phyloP scores from a whole-genome alignment of 2,888 invertebrate genomes.

The Abrostola tripartita region DNA sequence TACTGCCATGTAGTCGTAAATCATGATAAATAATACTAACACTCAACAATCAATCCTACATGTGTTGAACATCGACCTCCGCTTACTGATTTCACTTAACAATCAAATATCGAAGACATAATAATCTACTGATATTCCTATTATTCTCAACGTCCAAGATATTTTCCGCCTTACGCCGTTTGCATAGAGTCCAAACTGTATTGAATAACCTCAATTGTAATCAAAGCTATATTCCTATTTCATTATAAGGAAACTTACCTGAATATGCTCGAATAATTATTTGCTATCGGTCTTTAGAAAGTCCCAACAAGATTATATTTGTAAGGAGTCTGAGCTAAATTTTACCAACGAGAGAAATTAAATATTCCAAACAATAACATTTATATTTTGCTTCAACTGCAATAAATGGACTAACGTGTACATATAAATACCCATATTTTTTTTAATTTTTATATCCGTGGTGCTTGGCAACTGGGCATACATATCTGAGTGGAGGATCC shows the following conservation, averaged over 20 bases:
- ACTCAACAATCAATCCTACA: not conserved
- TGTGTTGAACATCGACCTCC: constrained; percentile 3
- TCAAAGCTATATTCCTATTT: constrained; percentile 23
- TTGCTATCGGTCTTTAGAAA: constrained; percentile 9
- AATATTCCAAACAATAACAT: not conserved
- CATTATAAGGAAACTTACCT: constrained; percentile 14
- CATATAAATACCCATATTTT: too few relatives aligned
- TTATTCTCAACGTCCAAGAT: not conserved
- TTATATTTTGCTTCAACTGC: too few relatives aligned
- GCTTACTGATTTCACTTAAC: constrained; percentile 25
- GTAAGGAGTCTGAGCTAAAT: not conserved
- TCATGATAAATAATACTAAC: too few relatives aligned
- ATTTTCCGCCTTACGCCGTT: constrained; percentile 3
- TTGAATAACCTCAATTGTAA: constrained; percentile 8
- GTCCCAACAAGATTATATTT: not conserved
- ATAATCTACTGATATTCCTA: constrained; percentile 18
- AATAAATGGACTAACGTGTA: too few relatives aligned
- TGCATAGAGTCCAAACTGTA: constrained; percentile 4
- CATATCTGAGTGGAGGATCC: too few relatives aligned
- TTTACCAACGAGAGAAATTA: not conserved
- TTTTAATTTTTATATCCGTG: too few relatives aligned
- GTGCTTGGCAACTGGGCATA: too few relatives aligned
- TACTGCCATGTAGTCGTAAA: too few relatives aligned
- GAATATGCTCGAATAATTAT: constrained; percentile 20
- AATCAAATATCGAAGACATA: constrained; percentile 26